Evolutionary conservation across 2,888 invertebrate genomes (phyloP), one percentile per base, ranked within the genome.

Genomic region (Brachypalpus laphriformis): DNA sequence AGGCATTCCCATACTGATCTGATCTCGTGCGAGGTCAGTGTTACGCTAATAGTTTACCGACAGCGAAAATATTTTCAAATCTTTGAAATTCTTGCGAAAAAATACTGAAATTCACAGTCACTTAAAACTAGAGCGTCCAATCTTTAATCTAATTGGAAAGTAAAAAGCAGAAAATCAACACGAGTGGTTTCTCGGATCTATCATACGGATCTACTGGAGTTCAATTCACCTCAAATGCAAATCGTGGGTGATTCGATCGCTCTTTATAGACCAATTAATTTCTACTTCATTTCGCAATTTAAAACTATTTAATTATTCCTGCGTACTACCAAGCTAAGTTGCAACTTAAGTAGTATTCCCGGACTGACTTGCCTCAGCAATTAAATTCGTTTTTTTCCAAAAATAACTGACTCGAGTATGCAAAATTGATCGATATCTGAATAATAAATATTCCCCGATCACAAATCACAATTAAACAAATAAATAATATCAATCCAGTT

Each of bases 381-480:
- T 54, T 22, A 68, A 47, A 34, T 31, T 18, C 47, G 20, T 47
- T 65, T 65, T 49, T 49, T 31, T 34, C 20, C 8, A 7, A 37
- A n/a, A n/a, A 28, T 20, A 45, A 18, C 20, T n/a, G 63, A 63
- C 8, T 31, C 49, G 45, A 31, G 72, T 72, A 72, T 72, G 72
- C 72, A 72, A 72, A 72, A 72, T 74, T 56, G 74, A 74, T 74
- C 54, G 74, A 56, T 54, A 56, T 74, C 63, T 34, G 3, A 28
- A 61, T 63, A 63, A 72, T 72, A 72, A 72, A 51, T 42, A 63
- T 22, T 31, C 57, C 9, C 9, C 57, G 70, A 57, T 57, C 70
- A 71, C 70, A 47, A 71, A 71, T 61, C 20, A 28, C 59, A 70
- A 70, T 70, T 34, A 47, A 47, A 63, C 28, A 57, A 31, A 70